These are phyloP conservation scores for Crossoptilon crossoptilon DNA, from an alignment of 2,797 vertebrate genomes.

Conservation along the genomic window DNA sequence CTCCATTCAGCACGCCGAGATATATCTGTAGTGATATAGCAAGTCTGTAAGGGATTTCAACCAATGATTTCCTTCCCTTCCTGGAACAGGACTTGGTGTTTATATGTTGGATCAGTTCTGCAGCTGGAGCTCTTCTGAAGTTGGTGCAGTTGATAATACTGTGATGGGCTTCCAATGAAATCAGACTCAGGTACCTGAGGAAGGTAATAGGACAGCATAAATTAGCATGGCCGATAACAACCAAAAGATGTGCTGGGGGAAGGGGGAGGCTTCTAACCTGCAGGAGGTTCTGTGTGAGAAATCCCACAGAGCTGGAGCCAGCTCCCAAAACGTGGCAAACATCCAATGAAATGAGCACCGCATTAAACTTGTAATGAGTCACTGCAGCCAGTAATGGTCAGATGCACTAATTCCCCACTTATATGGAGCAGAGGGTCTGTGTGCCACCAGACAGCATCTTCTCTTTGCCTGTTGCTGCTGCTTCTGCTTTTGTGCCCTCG, in stretches of 20 bases:
- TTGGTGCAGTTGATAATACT: not conserved
- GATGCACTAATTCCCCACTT: not conserved
- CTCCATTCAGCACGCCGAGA: constrained; percentile 24
- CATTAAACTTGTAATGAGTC: not conserved
- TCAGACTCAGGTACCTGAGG: constrained; percentile 21
- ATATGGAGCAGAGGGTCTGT: not conserved
- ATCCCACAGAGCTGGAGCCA: not conserved
- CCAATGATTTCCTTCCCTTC: constrained; percentile 51
- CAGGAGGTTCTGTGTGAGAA: constrained; percentile 2
- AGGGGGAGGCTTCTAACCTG: not conserved
- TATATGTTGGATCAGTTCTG: not conserved
- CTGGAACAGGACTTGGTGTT: constrained; percentile 27
- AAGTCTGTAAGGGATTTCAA: constrained; percentile 53
- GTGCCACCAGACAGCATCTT: not conserved
- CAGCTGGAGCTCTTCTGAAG: constrained; percentile 59
- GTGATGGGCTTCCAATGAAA: not conserved
- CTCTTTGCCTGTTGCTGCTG: not conserved
- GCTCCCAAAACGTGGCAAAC: not conserved
- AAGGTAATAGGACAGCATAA: not conserved
- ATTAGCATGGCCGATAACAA: not conserved
- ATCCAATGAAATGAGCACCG: not conserved
- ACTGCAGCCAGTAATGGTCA: not conserved
- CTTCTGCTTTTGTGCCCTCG: not conserved
- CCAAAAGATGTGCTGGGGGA: not conserved
- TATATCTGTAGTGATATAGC: not conserved